Base-by-base conservation (phyloP, 2,113 vertebrate genomes). In the Coracopsis vasa region DNA sequence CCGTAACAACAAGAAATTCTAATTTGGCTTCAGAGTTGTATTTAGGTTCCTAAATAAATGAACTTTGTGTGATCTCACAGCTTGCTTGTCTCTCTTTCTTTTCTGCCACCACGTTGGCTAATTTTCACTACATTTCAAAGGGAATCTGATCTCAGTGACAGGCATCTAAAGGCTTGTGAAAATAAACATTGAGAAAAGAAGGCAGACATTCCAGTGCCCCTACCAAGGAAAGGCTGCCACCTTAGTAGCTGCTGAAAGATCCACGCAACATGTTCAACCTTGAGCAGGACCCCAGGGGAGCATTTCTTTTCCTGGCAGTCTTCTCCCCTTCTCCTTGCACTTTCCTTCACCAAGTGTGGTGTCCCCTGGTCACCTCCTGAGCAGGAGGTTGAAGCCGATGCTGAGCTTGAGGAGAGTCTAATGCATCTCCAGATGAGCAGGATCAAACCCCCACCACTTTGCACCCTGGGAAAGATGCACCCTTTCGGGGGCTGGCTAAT, bases 11-110 rank as follows among this genome's bases (percentile, higher is more conserved):
- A 89, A 84, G 94, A 94, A 91, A 95, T 87, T 92, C 81, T 81
- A 79, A 75, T 87, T 96, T 97, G 95, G 95, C 95, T 95, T 92
- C 84, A 61, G 48, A 87, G 86, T n/a, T 79, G 65, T 95, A 91
- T 96, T 95, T 95, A 91, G 91, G 91, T 89, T 97, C 84, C 78
- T 91, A 95, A 94, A 94, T 86, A 94, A 94, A 91, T 95, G 89
- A 95, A 97, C 95, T 95, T 54, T 3, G n/a, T 92, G 82, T 74
- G 89, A 95, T 96, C 94, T 95, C 96, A 92, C 96, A 96, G 96
- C 94, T 97, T 95, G 95, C 84, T 78, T 96, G 96, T 94, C 93
- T 95, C 80, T 88, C 93, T 20, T 72, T 92, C 87, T 89, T 64
- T 89, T 50, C 84, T 97, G 91, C 94, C 93, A 94, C 91, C 94